Evolutionary conservation across 2,888 invertebrate genomes (phyloP).

Genomic region (Calliopum simillimum): DNA sequence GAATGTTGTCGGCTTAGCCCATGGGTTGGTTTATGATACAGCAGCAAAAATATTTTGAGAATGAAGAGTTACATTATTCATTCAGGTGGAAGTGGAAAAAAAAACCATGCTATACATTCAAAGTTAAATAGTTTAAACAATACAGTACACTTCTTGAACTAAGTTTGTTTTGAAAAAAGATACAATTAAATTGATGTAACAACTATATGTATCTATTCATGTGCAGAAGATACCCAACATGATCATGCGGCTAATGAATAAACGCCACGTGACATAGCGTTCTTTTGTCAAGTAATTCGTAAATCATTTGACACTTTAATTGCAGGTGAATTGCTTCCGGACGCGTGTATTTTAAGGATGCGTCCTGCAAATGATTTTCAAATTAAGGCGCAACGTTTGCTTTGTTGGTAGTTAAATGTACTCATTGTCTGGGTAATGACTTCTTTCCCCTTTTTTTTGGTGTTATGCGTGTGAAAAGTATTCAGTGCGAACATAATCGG

Average conservation of each 20-base stretch:
- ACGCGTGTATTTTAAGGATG: constrained; percentile 44
- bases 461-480: too few relatives aligned
- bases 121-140: background rate
- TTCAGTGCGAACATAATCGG: too few relatives aligned
- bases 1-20: too few relatives aligned
- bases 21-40: background rate
- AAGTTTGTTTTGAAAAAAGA: background rate
- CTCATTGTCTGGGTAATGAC: constrained; percentile 1
- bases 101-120: background rate
- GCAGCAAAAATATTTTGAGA: background rate
- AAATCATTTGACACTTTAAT: constrained; percentile 64
- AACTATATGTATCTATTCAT: too few relatives aligned
- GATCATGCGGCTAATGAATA: constrained; percentile 17
- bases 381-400: constrained; percentile 9
- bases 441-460: background rate
- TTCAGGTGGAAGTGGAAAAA: background rate
- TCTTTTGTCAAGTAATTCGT: constrained; percentile 42
- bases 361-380: constrained; percentile 11
- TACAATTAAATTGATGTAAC: too few relatives aligned
- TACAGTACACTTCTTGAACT: background rate
- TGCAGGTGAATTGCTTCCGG: constrained; percentile 61
- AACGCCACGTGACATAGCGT: constrained; percentile 42
- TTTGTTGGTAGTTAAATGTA: too few relatives aligned
- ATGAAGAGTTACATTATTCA: background rate
- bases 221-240: constrained; percentile 13